phyloP scores from a whole-genome alignment of 2,797 vertebrate genomes.

The Dipus sagitta region DNA sequence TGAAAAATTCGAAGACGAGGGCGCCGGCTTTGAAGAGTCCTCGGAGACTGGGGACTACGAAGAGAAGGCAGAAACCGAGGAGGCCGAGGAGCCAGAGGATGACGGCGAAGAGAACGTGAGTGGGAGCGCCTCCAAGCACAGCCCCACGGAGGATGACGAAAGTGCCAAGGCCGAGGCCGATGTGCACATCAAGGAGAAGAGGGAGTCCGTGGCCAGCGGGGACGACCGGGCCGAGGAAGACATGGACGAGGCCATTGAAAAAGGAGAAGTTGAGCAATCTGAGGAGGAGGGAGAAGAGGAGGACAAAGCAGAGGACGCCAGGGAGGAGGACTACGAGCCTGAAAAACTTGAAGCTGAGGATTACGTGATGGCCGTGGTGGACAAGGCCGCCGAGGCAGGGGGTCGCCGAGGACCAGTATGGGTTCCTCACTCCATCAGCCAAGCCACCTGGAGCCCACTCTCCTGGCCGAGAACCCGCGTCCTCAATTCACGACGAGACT shows the following conservation, averaged over 20 bases:
- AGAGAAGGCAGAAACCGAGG: slow-evolving; percentile 95
- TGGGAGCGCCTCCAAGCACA: slow-evolving; percentile 68
- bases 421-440: slow-evolving; percentile 85
- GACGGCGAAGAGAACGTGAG: slow-evolving; percentile 79
- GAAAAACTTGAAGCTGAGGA: slow-evolving; percentile 86
- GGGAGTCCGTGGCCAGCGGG: slow-evolving; percentile 82
- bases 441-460: slow-evolving; percentile 91
- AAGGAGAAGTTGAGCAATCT: slow-evolving; percentile 86
- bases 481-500: slow-evolving; percentile 93
- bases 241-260: slow-evolving; percentile 87
- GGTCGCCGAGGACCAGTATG: slow-evolving; percentile 86
- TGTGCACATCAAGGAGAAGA: slow-evolving; percentile 83
- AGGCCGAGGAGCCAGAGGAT: slow-evolving; percentile 92
- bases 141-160: slow-evolving; percentile 79
- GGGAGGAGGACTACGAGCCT: slow-evolving; percentile 85
- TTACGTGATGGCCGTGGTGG: slow-evolving; percentile 88
- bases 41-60: slow-evolving; percentile 95
- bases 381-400: slow-evolving; percentile 87
- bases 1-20: slow-evolving; percentile 97
- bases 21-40: slow-evolving; percentile 95
- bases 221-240: slow-evolving; percentile 88
- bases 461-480: slow-evolving; percentile 89
- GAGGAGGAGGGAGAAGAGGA: slow-evolving; percentile 87
- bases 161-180: slow-evolving; percentile 79
- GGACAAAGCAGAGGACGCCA: slow-evolving; percentile 86